Evolutionary conservation across 2,113 vertebrate genomes (phyloP), one percentile per base, ranked within the genome.

Genomic region (Patagioenas fasciata): DNA sequence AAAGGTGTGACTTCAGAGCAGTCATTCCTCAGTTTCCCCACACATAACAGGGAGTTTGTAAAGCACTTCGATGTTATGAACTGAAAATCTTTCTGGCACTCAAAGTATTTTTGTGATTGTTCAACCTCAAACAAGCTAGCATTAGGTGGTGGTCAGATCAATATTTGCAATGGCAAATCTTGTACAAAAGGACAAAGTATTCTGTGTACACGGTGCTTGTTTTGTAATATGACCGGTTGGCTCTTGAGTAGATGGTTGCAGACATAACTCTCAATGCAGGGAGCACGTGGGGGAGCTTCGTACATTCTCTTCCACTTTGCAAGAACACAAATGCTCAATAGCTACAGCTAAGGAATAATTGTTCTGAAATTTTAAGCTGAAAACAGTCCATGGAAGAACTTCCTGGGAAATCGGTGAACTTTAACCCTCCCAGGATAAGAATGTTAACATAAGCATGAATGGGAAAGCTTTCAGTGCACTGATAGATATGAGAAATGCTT

Each of bases 391-490:
- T 40, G 62, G 53, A 82, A 24, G 61, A 90, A 87, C 42, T 77
- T 67, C 95, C 91, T 97, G 97, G 97, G 97, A 97, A 97, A 96
- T 56, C 62, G 51, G 91, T 89, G 95, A 97, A 94, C 97, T 97
- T 95, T 96, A 84, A 96, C 95, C 94, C 88, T 70, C 44, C 79
- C 32, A 25, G 69, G 78, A 40, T 85, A 92, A 82, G 73, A 80
- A 86, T 5, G 50, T 91, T 56, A 85, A 80, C 62, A 0, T 21
- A 40, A 91, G 58, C 23, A n/a, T 89, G 90, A 97, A 96, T 84
- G 80, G 36, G 78, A 90, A 71, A 87, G 95, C 83, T 96, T 96
- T 96, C 96, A 96, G 72, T 91, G 79, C 66, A 56, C 74, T 94
- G 89, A 92, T 2, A 91, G 95, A 95, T 25, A 0, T 90, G 95